phyloP scores from a whole-genome alignment of 2,113 vertebrate genomes.

The Crotalus horridus region DNA sequence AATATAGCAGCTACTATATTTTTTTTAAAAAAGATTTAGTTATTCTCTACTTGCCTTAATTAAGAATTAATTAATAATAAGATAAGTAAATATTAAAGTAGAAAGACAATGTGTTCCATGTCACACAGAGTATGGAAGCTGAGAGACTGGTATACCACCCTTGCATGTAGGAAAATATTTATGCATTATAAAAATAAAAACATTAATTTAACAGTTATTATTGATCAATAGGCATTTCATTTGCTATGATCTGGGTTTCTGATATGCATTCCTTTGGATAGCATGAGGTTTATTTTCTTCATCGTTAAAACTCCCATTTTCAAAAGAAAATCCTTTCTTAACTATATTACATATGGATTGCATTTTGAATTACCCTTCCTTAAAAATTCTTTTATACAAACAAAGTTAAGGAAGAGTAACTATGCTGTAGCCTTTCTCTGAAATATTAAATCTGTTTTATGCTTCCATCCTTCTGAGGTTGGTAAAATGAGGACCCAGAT shows the following conservation, averaged over 20 bases:
- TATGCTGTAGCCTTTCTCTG: background rate
- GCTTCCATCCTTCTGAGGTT: too few relatives aligned
- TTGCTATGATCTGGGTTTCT: background rate
- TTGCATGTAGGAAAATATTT: background rate
- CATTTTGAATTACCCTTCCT: background rate
- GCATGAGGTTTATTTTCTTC: background rate
- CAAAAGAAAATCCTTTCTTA: background rate
- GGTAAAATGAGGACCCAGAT: too few relatives aligned
- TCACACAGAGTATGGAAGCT: background rate
- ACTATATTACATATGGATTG: background rate
- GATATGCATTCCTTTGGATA: background rate
- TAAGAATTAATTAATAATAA: background rate
- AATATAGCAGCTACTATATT: background rate
- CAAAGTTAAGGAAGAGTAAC: background rate
- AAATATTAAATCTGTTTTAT: background rate
- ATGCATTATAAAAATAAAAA: background rate
- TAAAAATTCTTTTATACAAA: background rate
- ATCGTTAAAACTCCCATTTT: background rate
- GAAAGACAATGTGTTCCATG: background rate
- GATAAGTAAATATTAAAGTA: background rate
- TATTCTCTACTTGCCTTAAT: background rate
- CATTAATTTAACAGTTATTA: background rate
- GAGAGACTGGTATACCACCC: background rate
- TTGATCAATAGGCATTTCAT: background rate
- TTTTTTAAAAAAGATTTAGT: background rate